Evolutionary conservation across 1,140 invertebrate species (phyloP).

Genomic region (Ephestia elutella): DNA sequence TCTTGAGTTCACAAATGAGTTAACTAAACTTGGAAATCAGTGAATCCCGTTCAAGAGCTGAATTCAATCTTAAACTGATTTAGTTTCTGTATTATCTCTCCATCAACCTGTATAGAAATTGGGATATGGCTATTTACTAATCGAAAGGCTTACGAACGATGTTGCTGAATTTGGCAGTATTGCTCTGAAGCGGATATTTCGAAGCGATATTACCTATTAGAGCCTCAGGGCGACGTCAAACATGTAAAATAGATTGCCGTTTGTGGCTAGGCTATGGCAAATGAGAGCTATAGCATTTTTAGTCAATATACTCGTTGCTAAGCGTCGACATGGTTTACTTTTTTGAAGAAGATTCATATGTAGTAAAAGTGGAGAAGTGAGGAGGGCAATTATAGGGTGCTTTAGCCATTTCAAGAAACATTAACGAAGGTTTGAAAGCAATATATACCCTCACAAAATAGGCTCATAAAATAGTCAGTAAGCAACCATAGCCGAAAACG

Average conservation of each 20-base stretch:
- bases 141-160: neutral
- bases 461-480: too few species aligned
- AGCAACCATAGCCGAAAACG: too few species aligned
- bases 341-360: too few species aligned
- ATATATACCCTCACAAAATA: too few species aligned
- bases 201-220: neutral
- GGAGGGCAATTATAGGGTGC: too few species aligned
- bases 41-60: neutral
- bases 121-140: neutral
- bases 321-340: too few species aligned
- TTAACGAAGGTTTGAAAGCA: too few species aligned
- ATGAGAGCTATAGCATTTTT: neutral
- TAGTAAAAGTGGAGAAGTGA: too few species aligned
- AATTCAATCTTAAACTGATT: neutral
- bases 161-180: neutral
- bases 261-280: neutral
- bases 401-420: too few species aligned
- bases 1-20: neutral
- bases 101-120: neutral
- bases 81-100: neutral
- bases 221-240: neutral
- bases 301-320: too few species aligned
- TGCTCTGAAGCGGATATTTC: slow-evolving; percentile 9
- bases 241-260: neutral
- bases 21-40: neutral